Evolutionary conservation across 2,888 invertebrate genomes (phyloP).

Genomic region (Iselma pallidipennis): DNA sequence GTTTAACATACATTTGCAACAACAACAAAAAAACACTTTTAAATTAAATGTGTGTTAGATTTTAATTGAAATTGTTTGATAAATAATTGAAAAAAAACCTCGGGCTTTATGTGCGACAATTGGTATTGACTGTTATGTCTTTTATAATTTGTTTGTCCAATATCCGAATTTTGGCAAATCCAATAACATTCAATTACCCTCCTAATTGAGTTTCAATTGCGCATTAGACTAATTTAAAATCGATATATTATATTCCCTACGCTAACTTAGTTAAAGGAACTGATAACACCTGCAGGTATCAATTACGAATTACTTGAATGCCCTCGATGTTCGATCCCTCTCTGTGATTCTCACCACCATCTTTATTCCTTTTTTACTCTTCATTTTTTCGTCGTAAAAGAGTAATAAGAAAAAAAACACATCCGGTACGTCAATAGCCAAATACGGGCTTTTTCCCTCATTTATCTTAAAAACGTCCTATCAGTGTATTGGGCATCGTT

Average conservation of each 20-base stretch:
- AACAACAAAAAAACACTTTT: too few relatives aligned
- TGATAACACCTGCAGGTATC: background rate
- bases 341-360: background rate
- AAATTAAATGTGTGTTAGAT: too few relatives aligned
- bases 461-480: constrained; percentile 19
- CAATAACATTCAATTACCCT: constrained; percentile 1
- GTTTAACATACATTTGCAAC: too few relatives aligned
- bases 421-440: too few relatives aligned
- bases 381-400: background rate
- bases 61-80: background rate
- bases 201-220: constrained; percentile 1
- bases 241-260: background rate
- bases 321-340: background rate
- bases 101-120: background rate
- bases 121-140: background rate
- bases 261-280: background rate
- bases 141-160: background rate
- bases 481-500: constrained; percentile 24
- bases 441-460: too few relatives aligned
- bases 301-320: background rate
- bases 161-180: background rate
- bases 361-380: background rate
- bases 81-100: background rate
- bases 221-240: background rate
- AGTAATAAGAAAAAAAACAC: background rate